phyloP scores from a whole-genome alignment of 2,113 vertebrate species.

The Colius striatus region DNA sequence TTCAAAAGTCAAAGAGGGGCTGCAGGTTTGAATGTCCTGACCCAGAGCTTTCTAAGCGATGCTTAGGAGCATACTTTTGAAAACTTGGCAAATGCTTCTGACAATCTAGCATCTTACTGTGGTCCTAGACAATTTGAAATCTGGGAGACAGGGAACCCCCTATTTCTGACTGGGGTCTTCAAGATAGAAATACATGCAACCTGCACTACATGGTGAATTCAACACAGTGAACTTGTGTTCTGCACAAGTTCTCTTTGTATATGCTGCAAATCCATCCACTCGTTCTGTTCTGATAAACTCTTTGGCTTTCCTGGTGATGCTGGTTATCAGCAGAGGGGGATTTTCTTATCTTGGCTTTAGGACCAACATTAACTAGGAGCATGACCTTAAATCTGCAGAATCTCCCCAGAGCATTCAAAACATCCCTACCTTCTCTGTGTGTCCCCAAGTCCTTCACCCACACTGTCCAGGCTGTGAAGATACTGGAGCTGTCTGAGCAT shows the following conservation, averaged over 20 bases:
- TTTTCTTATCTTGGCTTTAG: conserved; percentile 17
- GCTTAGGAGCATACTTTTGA: background rate
- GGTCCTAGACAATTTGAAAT: background rate
- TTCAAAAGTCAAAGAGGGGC: background rate
- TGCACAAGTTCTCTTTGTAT: background rate
- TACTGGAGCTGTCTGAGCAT: background rate
- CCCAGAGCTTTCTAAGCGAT: background rate
- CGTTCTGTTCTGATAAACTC: background rate
- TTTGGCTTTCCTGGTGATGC: background rate
- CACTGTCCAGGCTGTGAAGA: background rate
- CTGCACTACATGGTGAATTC: background rate
- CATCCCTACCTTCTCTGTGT: background rate
- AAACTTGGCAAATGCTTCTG: background rate
- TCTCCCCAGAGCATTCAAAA: background rate
- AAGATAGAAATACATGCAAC: background rate
- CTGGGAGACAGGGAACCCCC: background rate
- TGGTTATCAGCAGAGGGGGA: background rate
- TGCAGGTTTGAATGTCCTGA: background rate
- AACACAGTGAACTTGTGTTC: background rate
- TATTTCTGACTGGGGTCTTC: background rate
- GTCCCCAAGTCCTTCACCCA: fast-evolving
- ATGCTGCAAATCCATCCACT: background rate
- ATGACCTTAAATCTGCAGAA: background rate
- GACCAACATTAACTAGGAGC: background rate
- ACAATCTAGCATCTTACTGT: background rate